Conservation (phyloP, 2,797 vertebrate genomes). For the Acanthurus lineatus region DNA sequence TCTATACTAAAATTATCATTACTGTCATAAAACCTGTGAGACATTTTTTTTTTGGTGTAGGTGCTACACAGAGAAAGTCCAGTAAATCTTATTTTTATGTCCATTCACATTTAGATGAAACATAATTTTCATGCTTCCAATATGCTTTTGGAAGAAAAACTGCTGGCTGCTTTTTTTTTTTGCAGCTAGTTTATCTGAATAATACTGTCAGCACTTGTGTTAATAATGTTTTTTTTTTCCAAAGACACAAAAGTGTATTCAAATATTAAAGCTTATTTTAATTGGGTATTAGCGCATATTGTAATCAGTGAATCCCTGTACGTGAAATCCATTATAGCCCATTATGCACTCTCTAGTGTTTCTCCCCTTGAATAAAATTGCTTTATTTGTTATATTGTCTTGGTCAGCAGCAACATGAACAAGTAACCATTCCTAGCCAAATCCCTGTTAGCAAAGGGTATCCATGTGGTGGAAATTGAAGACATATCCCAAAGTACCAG, state of each 20-base stretch:
- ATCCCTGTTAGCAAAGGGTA: neutral
- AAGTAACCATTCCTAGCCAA: neutral
- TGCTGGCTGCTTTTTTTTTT: no score
- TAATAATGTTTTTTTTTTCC: neutral
- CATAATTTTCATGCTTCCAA: neutral
- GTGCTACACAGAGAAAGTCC: neutral
- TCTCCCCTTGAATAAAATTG: neutral
- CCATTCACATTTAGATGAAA: neutral
- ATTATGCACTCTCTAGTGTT: neutral
- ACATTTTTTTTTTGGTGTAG: neutral
- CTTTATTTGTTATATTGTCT: neutral
- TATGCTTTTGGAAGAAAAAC: no score
- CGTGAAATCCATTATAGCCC: neutral
- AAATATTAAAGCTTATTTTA: neutral
- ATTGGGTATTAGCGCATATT: neutral
- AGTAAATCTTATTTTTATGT: neutral
- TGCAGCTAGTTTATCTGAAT: no score
- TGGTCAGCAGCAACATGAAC: neutral
- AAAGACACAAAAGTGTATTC: neutral
- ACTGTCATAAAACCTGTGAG: neutral
- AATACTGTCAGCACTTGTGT: neutral
- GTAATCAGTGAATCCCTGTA: neutral
- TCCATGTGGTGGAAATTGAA: neutral
- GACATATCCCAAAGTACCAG: constrained; percentile 9
- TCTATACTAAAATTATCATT: neutral